Base-by-base conservation (phyloP, 2,888 invertebrate genomes). In the Actias luna region DNA sequence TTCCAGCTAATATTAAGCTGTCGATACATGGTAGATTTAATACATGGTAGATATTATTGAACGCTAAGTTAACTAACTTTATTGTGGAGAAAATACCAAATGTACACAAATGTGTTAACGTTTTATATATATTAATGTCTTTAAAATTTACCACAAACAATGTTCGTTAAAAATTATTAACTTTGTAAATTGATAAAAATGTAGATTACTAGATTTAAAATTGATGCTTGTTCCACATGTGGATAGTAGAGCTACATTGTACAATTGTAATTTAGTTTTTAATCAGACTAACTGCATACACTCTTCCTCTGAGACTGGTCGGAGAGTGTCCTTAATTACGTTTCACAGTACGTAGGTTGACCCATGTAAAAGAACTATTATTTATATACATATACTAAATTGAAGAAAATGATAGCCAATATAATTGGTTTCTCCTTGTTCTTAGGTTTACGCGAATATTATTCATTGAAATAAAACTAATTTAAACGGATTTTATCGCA, bases 251-350 rank as follows among this genome's bases (percentile, higher is more conserved):
- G 22, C 46, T 46, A 16, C 46, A 22, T 22, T 46, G 22, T 72
- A 65, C 64, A 72, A 70, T 71, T 67, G 65, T 67, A 67, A 70
- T 71, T 64, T 61, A 64, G 67, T 68, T 71, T 71, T 70, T 67
- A 70, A 69, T 73, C 67, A 66, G 69, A 67, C 67, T 67, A 63
- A 68, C 67, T 69, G 71, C 66, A 69, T 55, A 55, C 8, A 29
- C 29, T 55, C 16, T 3, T 55, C 55, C 55, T 29, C 14, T 16
- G 55, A 29, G n/a, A 55, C 10, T 29, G 55, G 55, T n/a, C 27
- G 55, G 16, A 5, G 27, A 29, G 55, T 16, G 27, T 7, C 29
- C 29, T 46, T 22, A 46, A 46, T 46, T 46, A 22, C 46, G 12
- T 22, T n/a, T n/a, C 2, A 46, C 22, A 25, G 46, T 12, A 46